Evolutionary conservation across 2,888 invertebrate genomes (phyloP).

Genomic region (Cordilura impudica): DNA sequence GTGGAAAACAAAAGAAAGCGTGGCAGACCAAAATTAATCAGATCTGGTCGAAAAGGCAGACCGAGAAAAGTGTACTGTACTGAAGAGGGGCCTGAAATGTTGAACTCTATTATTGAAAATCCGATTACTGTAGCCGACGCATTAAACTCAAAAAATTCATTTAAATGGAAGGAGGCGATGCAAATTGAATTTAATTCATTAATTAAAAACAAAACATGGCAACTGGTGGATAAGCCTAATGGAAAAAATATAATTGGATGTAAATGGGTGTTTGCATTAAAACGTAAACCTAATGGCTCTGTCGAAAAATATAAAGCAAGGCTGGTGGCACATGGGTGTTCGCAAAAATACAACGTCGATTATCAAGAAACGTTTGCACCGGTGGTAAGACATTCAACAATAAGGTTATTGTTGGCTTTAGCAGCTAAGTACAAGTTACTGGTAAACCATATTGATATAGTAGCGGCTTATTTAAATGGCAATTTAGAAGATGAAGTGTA

Average conservation of each 20-base stretch:
- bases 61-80: too few relatives aligned
- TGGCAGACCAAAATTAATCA: too few relatives aligned
- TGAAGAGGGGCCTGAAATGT: too few relatives aligned
- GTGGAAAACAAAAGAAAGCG: too few relatives aligned
- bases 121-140: too few relatives aligned
- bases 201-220: neutral
- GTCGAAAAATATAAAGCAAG: neutral
- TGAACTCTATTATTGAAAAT: too few relatives aligned
- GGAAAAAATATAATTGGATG: too few relatives aligned
- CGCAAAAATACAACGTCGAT: neutral
- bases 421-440: neutral
- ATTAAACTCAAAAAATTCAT: too few relatives aligned
- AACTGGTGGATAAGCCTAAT: too few relatives aligned
- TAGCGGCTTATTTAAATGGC: constrained; percentile 42
- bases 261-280: neutral
- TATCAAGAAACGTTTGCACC: neutral
- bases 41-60: constrained; percentile 5
- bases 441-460: neutral
- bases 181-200: too few relatives aligned
- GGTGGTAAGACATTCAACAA: neutral
- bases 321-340: neutral
- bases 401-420: neutral
- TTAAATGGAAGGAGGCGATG: too few relatives aligned
- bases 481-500: constrained; percentile 30
- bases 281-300: neutral